Base-by-base conservation (phyloP, 64 coral and sea anemone species). In the Acropora tenuis region DNA sequence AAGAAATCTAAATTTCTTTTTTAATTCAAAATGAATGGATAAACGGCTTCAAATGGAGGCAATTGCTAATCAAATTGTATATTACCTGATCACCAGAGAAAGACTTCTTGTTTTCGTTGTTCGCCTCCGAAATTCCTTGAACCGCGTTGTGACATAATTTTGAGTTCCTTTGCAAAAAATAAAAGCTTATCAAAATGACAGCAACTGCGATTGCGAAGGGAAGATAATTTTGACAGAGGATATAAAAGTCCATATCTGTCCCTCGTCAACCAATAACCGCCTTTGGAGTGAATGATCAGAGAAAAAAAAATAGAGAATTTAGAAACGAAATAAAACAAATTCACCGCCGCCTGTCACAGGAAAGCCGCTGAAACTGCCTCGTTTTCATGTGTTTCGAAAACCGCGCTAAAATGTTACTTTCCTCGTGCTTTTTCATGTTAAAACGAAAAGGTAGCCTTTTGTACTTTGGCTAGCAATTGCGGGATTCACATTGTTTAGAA, bases 131-230 rank as follows among this genome's bases (percentile, higher is more conserved):
- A 42, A 9, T 8, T 82, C 72, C 63, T 46, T 48, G 65, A 71
- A 47, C 72, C 43, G 45, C 45, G 18, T 6, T 48, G 48, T 1
- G 8, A 69, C 63, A 43, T n/a, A n/a, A n/a, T 13, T 50, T 49
- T 2, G n/a, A 69, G 17, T 43, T 85, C 44, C 82, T 85, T 48
- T 8, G 60, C 82, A 61, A 85, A n/a, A 85, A 71, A 17, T 85
- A 50, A 73, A 80, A 85, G 16, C 50, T 84, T 72, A 91, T 45
- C 2, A 66, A 16, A 77, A 91, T 30, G 6, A 84, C 90, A 41
- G 74, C 3, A 0, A 91, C 9, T 8, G 90, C 82, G 17, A 91
- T 44, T 19, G 63, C 80, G 7, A 81, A 71, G 17, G 90, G 73
- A n/a, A 91, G 46, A 72, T 49, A 8, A 8, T 72, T 50, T 3